Evolutionary conservation across 2,888 invertebrate genomes (phyloP).

Genomic region (Dione vanillae): DNA sequence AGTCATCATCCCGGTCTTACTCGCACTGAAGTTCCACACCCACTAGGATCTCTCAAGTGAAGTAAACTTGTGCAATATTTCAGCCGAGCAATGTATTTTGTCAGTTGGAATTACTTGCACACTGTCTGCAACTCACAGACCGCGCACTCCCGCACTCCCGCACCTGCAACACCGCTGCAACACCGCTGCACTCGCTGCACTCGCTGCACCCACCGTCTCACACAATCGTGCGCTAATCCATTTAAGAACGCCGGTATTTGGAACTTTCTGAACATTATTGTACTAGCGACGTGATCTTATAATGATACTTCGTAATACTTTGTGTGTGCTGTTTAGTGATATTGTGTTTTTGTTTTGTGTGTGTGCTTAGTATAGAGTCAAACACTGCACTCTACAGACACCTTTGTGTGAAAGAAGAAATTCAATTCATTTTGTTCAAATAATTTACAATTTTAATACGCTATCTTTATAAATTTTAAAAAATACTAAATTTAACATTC

Average conservation of each 20-base stretch:
- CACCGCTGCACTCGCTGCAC: background rate
- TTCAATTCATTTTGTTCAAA: no score
- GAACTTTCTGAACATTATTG: slow-evolving; percentile 18
- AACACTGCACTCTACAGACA: no score
- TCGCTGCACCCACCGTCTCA: background rate
- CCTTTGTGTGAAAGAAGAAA: no score
- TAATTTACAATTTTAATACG: no score
- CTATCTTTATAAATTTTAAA: no score
- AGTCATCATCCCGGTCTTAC: slow-evolving; percentile 3
- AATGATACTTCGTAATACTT: no score
- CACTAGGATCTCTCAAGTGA: slow-evolving; percentile 13
- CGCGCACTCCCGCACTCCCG: slow-evolving; percentile 25
- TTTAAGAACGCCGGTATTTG: background rate
- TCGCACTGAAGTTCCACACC: slow-evolving; percentile 15
- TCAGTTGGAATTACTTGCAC: slow-evolving; percentile 19
- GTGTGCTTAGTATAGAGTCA: no score
- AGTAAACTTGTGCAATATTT: slow-evolving; percentile 28
- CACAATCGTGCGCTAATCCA: background rate
- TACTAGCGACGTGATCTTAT: background rate
- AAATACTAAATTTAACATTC: no score
- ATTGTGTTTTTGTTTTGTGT: no score
- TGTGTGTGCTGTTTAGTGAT: no score
- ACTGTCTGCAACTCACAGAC: slow-evolving; percentile 16
- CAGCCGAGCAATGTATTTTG: slow-evolving; percentile 23
- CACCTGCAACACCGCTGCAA: no score